Percentiles rank a stretch among this genome's conserved stretches.
phyloP scores from a whole-genome alignment of 2,888 invertebrate species.

The Pyrrhosoma nymphula region DNA sequence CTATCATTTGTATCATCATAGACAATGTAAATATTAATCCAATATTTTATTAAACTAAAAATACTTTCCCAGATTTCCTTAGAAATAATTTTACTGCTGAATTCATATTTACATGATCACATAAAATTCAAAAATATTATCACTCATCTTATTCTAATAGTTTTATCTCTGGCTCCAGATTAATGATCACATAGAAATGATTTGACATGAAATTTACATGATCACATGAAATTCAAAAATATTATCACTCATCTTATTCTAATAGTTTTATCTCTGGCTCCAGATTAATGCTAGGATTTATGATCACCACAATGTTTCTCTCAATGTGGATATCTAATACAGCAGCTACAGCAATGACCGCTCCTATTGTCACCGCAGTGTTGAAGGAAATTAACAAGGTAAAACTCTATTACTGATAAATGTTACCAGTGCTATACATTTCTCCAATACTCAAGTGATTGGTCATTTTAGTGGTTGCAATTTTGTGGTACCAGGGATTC shows the following conservation, averaged over 20 bases:
- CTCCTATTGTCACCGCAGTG: constrained; percentile 93
- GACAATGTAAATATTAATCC: too few relatives aligned
- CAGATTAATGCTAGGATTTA: constrained; percentile 90
- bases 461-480: not conserved
- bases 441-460: not conserved
- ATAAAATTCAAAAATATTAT: too few relatives aligned
- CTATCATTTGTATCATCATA: too few relatives aligned
- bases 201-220: too few relatives aligned
- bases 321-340: constrained; percentile 99
- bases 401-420: constrained; percentile 73
- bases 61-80: too few relatives aligned
- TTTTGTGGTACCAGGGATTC: not conserved
- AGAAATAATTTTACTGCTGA: too few relatives aligned
- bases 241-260: too few relatives aligned
- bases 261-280: not conserved
- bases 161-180: constrained; percentile 76
- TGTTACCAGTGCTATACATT: not conserved
- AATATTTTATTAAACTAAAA: too few relatives aligned
- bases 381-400: constrained; percentile 89
- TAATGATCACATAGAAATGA: too few relatives aligned
- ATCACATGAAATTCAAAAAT: too few relatives aligned
- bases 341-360: constrained; percentile 96
- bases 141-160: too few relatives aligned
- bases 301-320: constrained; percentile 93
- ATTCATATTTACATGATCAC: too few relatives aligned